Conservation (phyloP, 1,140 invertebrate genomes). For the Drosophila sechellia region DNA sequence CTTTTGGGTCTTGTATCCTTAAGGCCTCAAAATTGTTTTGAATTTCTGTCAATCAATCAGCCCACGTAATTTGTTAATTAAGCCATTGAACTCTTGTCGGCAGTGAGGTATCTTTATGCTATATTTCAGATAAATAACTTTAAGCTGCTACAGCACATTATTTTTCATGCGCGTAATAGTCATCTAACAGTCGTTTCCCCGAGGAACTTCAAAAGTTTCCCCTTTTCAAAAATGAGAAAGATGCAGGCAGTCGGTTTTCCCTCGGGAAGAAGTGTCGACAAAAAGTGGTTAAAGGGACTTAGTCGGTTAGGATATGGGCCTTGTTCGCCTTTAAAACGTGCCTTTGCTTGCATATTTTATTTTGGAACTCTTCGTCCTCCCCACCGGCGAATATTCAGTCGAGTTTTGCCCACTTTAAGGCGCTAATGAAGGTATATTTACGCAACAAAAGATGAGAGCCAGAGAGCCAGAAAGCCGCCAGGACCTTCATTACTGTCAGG, state of each 20-base stretch:
- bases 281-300: neutral
- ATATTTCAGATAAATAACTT: too few relatives aligned
- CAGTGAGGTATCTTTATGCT: too few relatives aligned
- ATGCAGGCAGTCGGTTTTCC: conserved; percentile 20
- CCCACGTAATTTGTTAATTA: conserved; percentile 31
- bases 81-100: conserved; percentile 4
- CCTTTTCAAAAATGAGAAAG: conserved; percentile 14
- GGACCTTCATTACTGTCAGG: neutral
- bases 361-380: conserved; percentile 2
- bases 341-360: conserved; percentile 71
- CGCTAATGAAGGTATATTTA: conserved; percentile 76
- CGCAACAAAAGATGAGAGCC: conserved; percentile 9
- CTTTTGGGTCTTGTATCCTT: conserved; percentile 3
- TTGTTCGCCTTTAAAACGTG: conserved; percentile 55
- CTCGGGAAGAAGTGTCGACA: conserved; percentile 1
- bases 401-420: conserved; percentile 61
- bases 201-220: conserved; percentile 24
- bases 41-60: conserved; percentile 30
- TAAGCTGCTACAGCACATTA: neutral
- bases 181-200: conserved; percentile 26
- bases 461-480: neutral
- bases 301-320: conserved; percentile 9
- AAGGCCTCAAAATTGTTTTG: conserved; percentile 8
- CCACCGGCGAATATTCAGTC: neutral
- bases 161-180: conserved; percentile 3